Evolutionary conservation across 2,797 vertebrate genomes (phyloP).

Genomic region (Aldrovandia affinis): DNA sequence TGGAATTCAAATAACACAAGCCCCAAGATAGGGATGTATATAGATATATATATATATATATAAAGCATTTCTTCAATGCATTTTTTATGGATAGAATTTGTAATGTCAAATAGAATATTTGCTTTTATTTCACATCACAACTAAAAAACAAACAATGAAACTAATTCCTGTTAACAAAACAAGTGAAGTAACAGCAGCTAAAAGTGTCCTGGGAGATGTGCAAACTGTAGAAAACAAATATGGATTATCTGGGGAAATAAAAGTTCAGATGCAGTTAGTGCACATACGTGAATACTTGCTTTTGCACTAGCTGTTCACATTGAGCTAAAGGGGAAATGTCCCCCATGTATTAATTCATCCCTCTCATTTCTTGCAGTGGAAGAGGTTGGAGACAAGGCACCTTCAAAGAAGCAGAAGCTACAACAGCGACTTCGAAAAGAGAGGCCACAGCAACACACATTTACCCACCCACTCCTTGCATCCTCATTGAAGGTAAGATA

Average conservation of each 20-base stretch:
- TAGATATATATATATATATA: too few relatives aligned
- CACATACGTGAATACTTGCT: background rate
- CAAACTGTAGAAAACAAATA: background rate
- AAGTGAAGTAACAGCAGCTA: background rate
- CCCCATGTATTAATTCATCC: background rate
- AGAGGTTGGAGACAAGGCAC: constrained; percentile 62
- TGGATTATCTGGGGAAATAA: background rate
- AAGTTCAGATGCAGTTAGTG: background rate
- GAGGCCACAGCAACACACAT: constrained; percentile 80
- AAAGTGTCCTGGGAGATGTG: background rate
- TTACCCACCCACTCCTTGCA: constrained; percentile 83
- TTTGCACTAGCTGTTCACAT: background rate
- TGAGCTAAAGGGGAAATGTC: constrained; percentile 4
- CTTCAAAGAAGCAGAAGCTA: constrained; percentile 77
- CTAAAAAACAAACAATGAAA: background rate
- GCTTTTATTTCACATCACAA: background rate
- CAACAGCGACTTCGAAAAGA: constrained; percentile 80
- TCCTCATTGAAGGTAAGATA: constrained; percentile 83
- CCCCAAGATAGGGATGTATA: too few relatives aligned
- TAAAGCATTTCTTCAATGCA: too few relatives aligned
- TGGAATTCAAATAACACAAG: too few relatives aligned
- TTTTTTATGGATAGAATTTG: too few relatives aligned
- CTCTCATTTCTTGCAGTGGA: constrained; percentile 57
- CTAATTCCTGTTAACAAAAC: background rate
- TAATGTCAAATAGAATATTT: too few relatives aligned